Conservation (phyloP, 2,888 invertebrate species). For the Spilarctia lutea region DNA sequence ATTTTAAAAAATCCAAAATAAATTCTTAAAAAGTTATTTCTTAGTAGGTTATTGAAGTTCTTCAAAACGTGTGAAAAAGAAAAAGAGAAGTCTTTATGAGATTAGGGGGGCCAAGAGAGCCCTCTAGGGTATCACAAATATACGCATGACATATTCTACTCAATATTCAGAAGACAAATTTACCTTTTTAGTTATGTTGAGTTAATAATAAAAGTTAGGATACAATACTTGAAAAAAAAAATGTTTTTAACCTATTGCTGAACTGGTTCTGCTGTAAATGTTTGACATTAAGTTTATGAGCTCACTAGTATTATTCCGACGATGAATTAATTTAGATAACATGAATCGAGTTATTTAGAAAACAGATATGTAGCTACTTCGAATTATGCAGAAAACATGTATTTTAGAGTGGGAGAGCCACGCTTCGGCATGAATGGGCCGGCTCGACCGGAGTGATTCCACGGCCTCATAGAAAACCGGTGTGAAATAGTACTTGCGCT, state of each 20-base stretch:
- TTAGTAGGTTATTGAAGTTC: conserved; percentile 8
- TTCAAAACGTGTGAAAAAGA: conserved; percentile 27
- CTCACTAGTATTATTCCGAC: background rate
- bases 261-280: too few relatives aligned
- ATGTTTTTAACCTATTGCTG: background rate
- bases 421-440: too few relatives aligned
- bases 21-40: background rate
- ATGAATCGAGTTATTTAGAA: too few relatives aligned
- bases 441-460: too few relatives aligned
- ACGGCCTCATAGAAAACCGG: too few relatives aligned
- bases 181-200: conserved; percentile 24
- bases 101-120: conserved; percentile 3
- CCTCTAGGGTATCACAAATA: conserved; percentile 34
- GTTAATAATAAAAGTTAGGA: conserved; percentile 18
- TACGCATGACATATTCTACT: conserved; percentile 27
- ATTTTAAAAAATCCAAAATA: conserved; percentile 7
- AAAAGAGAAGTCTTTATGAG: conserved; percentile 24
- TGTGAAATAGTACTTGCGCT: too few relatives aligned
- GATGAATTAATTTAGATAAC: too few relatives aligned
- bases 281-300: background rate
- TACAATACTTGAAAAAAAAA: background rate
- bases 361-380: too few relatives aligned
- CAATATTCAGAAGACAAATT: conserved; percentile 30
- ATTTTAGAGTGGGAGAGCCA: too few relatives aligned
- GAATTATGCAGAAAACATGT: too few relatives aligned